Evolutionary conservation across 2,113 vertebrate species (phyloP).

Genomic region (Erythrolamprus reginae): DNA sequence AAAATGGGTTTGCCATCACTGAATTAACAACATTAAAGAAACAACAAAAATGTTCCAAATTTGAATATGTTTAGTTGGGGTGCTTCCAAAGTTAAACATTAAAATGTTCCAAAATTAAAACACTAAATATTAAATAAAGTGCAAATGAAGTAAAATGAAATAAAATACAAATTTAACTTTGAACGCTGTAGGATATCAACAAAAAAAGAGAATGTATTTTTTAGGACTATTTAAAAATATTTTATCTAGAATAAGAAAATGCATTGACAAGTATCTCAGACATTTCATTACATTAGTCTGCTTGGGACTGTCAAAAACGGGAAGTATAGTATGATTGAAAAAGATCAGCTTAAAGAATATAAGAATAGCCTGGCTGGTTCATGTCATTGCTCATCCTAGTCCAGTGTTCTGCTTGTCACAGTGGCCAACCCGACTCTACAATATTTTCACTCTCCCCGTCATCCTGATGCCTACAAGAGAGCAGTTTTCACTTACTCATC

Average conservation of each 20-base stretch:
- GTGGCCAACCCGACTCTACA: neutral
- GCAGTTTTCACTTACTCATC: neutral
- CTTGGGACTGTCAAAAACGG: neutral
- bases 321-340: neutral
- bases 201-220: neutral
- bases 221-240: neutral
- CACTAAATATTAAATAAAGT: neutral
- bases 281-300: neutral
- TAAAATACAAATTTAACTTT: neutral
- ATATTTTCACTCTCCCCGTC: neutral
- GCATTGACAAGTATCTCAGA: neutral
- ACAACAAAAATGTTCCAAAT: neutral
- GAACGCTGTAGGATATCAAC: neutral
- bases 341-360: neutral
- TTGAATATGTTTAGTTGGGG: neutral
- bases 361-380: neutral
- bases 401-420: neutral
- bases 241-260: neutral
- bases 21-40: neutral
- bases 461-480: neutral
- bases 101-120: neutral
- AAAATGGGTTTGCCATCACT: no score
- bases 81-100: no score
- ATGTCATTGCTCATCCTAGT: neutral
- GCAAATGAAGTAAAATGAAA: neutral